Conservation (phyloP, 1,140 invertebrate species). For the Chironomus tepperi region DNA sequence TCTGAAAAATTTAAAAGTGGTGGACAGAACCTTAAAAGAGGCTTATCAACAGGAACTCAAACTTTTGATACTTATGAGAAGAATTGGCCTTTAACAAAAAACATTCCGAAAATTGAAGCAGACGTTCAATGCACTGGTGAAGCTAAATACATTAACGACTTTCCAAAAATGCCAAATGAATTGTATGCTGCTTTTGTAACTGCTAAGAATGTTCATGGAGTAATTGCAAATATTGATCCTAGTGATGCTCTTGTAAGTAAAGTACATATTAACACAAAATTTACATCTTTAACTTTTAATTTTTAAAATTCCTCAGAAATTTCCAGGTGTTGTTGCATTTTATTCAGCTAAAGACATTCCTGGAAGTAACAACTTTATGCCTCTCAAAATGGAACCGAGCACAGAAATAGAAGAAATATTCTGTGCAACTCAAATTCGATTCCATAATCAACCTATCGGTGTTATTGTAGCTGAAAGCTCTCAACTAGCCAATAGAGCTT, state of each 20-base stretch:
- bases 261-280: too few relatives aligned
- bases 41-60: conserved; percentile 52
- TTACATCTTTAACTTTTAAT: too few relatives aligned
- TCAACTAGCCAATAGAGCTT: conserved; percentile 52
- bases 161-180: conserved; percentile 45
- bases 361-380: conserved; percentile 53
- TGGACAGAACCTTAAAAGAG: conserved; percentile 35
- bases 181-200: conserved; percentile 57
- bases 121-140: conserved; percentile 54
- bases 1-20: conserved; percentile 23
- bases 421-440: conserved; percentile 44
- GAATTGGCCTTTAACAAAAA: conserved; percentile 56
- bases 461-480: conserved; percentile 56
- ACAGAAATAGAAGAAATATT: conserved; percentile 41
- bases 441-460: conserved; percentile 64
- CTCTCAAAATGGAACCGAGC: conserved; percentile 31
- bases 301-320: conserved; percentile 40
- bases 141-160: conserved; percentile 55
- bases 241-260: conserved; percentile 42
- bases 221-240: conserved; percentile 49
- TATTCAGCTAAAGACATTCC: conserved; percentile 66
- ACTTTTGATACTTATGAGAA: conserved; percentile 52
- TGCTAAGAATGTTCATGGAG: conserved; percentile 45
- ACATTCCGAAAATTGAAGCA: conserved; percentile 55
- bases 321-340: conserved; percentile 62